Conservation (phyloP, 2,113 vertebrate genomes). For the Calonectris borealis region DNA sequence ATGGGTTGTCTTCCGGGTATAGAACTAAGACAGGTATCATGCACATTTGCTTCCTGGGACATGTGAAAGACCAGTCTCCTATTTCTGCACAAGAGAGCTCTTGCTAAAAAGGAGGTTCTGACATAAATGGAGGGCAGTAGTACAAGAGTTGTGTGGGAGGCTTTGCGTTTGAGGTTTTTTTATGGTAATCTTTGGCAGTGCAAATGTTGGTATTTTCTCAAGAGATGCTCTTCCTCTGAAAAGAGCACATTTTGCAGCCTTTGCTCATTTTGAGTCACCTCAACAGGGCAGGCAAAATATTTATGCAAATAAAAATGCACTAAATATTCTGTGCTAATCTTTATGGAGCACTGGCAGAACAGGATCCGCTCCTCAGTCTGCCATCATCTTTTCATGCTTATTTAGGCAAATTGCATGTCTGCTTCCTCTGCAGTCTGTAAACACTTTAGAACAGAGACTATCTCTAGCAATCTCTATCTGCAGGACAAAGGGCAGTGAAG, state of each 20-base stretch:
- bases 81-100: background rate
- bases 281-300: background rate
- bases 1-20: background rate
- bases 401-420: background rate
- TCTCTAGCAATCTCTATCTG: background rate
- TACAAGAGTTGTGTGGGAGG: background rate
- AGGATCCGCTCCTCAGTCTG: background rate
- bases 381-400: background rate
- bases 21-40: accelerated
- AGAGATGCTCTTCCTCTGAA: background rate
- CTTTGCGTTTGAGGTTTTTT: background rate
- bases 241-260: background rate
- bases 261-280: background rate
- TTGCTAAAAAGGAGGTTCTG: background rate
- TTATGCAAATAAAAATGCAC: background rate
- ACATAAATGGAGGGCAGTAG: background rate
- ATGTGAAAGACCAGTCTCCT: background rate
- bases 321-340: background rate
- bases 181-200: background rate
- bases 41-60: background rate
- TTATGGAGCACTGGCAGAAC: background rate
- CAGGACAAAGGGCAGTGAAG: background rate
- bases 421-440: background rate
- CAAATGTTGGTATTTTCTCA: background rate
- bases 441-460: background rate